A percentile compares a stretch with the other conserved stretches of the same genome.
phyloP scores from a whole-genome alignment of 2,797 vertebrate species.

The Lutra lutra region DNA sequence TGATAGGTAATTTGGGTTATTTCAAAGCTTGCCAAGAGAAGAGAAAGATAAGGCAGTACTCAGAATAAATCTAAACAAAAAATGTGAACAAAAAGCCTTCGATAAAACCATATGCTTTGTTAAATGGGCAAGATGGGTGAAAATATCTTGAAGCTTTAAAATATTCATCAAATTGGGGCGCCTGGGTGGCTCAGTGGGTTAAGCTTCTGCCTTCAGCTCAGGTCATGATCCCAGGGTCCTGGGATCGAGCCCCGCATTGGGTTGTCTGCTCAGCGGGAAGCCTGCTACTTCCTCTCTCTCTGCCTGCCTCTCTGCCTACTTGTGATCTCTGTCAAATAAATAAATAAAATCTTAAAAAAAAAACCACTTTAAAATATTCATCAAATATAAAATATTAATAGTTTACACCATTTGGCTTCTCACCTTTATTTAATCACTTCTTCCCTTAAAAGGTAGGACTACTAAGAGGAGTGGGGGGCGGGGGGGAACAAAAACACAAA shows the following conservation, averaged over 20 bases:
- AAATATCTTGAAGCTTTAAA: background rate
- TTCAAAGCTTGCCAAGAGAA: background rate
- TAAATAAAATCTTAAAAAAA: too few species aligned
- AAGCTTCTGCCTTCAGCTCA: too few species aligned
- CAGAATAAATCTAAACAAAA: conserved; percentile 37
- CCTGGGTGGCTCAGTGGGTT: too few species aligned
- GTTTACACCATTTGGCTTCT: background rate
- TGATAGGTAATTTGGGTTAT: background rate
- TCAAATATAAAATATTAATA: background rate
- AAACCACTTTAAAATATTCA: background rate
- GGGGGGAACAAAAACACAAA: too few species aligned
- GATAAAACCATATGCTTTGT: background rate
- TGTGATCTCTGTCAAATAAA: too few species aligned
- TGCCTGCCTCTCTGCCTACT: too few species aligned
- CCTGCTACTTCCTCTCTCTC: too few species aligned
- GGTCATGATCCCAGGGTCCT: too few species aligned
- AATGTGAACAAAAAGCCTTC: background rate
- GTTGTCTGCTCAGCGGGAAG: too few species aligned
- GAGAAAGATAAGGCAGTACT: background rate
- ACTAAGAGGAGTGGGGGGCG: background rate
- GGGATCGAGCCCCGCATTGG: too few species aligned
- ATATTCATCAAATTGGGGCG: background rate
- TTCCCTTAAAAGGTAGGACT: background rate
- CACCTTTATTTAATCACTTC: background rate
- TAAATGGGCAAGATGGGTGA: background rate